Base-by-base conservation (phyloP, 2,888 invertebrate species). In the Tanytarsus gracilentus region DNA sequence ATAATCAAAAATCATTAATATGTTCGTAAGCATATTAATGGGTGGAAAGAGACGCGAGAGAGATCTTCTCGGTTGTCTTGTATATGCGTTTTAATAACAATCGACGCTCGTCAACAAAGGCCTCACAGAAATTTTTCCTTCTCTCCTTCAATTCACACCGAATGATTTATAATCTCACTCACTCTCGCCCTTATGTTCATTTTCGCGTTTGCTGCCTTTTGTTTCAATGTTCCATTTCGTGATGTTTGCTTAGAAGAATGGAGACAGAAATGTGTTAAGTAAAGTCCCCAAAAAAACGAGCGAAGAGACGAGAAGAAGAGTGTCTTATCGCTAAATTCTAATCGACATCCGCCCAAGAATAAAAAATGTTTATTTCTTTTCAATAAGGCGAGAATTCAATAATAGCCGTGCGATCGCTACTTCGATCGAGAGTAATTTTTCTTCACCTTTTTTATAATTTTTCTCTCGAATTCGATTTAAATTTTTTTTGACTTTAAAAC, bases 301-400 rank as follows among this genome's bases (percentile, higher is more conserved):
- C n/a, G n/a, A n/a, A n/a, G n/a, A n/a, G n/a, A n/a, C n/a, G n/a
- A n/a, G n/a, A n/a, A n/a, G 23, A 7, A 11, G 39, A 18, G 25
- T 40, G 40, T 39, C 55, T 56, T 56, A 56, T 56, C 55, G 36
- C 40, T 27, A 36, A 56, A 56, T 40, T 56, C 27, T 56, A 56
- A 56, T 56, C 55, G 40, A 56, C 55, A 56, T 56, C 55, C 55
- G 55, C 55, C 40, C 40, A 56, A n/a, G n/a, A n/a, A n/a, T n/a
- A n/a, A 56, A 56, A 40, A 14, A 14, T 44, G 7, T 44, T 21
- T 9, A 18, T 44, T 21, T 44, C 18, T 36, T 36, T 36, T 36
- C 36, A 36, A 14, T 23, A 18, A 36, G 11, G 18, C 9, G 11
- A 49, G 14, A 49, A 49, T 49, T 49, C 49, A 49, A 49, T 49